Conservation (phyloP, 2,888 invertebrate genomes). For the Dryadula phaetusa region DNA sequence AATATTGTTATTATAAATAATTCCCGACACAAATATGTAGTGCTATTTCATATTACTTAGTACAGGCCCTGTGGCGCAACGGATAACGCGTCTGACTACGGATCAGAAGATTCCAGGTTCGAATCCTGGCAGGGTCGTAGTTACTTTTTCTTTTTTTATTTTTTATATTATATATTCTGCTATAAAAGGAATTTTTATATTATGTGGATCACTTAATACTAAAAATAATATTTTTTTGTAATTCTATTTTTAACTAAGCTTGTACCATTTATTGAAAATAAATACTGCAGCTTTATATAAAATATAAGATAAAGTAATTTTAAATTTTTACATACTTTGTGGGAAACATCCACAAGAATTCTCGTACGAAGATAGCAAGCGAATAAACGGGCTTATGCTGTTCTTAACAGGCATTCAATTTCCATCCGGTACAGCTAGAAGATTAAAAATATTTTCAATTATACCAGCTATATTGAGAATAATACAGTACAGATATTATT, state of each 20-base stretch:
- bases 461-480: background rate
- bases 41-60: background rate
- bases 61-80: conserved; percentile 86
- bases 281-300: no score
- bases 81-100: conserved; percentile 90
- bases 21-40: background rate
- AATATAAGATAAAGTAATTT: no score
- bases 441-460: conserved; percentile 1
- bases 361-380: background rate
- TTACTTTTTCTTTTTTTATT: conserved; percentile 3
- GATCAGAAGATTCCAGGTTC: conserved; percentile 88
- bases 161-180: conserved; percentile 8
- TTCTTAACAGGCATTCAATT: background rate
- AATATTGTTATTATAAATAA: background rate
- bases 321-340: no score
- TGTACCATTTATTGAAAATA: no score
- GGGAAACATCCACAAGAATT: background rate
- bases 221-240: no score
- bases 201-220: no score
- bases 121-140: conserved; percentile 86
- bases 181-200: no score
- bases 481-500: no score
- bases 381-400: background rate
- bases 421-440: background rate
- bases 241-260: no score